A percentile compares a stretch with the other conserved stretches of the same genome.
Evolutionary conservation across 1,140 invertebrate genomes (phyloP).

Genomic region (Luehdorfia chinensis): DNA sequence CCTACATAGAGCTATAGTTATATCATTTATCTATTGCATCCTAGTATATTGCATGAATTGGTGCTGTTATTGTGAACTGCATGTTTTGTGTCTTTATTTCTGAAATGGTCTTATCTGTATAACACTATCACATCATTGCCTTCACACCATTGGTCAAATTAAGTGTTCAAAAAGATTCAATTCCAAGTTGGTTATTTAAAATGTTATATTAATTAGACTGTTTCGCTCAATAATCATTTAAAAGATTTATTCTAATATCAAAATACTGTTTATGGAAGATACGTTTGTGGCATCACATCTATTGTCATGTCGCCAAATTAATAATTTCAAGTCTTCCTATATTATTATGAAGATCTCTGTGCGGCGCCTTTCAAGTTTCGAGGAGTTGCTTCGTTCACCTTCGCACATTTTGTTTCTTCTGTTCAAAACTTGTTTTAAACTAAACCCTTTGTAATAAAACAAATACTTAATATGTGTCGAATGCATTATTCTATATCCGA

Average conservation of each 20-base stretch:
- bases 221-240: neutral
- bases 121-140: neutral
- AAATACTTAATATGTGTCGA: no score
- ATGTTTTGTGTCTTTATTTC: constrained; percentile 48
- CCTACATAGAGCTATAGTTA: constrained; percentile 27
- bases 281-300: neutral
- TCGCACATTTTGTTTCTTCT: constrained; percentile 19
- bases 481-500: no score
- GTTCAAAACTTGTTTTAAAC: no score
- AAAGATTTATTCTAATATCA: no score
- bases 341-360: constrained; percentile 20
- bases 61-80: constrained; percentile 38
- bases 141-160: neutral
- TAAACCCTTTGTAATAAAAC: no score
- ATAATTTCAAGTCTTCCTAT: constrained; percentile 16
- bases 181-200: no score
- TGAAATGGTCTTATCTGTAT: neutral
- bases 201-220: no score
- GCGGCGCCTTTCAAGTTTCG: constrained; percentile 5
- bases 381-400: constrained; percentile 19
- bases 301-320: constrained; percentile 18
- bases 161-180: no score
- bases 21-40: constrained; percentile 34
- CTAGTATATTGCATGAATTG: constrained; percentile 39
- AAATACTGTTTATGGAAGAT: constrained; percentile 11